A percentile compares a stretch with the other conserved stretches of the same genome.
These are phyloP conservation scores for Oxystoma pomonae DNA, from an alignment of 2,888 invertebrate species.

Conservation along the genomic window DNA sequence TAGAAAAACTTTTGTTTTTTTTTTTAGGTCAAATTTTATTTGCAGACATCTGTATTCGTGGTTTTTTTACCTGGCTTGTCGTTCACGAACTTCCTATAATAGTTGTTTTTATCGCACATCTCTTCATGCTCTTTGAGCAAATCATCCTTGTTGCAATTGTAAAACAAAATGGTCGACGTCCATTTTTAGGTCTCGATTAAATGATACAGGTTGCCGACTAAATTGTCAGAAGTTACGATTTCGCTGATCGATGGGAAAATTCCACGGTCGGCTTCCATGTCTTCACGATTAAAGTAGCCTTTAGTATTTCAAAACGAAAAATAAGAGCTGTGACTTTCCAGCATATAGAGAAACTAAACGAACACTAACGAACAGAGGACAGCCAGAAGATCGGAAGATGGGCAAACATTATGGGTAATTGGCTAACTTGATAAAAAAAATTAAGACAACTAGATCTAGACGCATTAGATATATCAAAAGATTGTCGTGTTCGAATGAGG, in stretches of 20 bases:
- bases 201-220: slow-evolving; percentile 49
- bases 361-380: too few species aligned
- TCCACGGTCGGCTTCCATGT: slow-evolving; percentile 61
- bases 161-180: slow-evolving; percentile 63
- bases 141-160: slow-evolving; percentile 57
- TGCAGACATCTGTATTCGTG: slow-evolving; percentile 31
- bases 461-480: too few species aligned
- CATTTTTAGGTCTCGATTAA: slow-evolving; percentile 61
- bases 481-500: too few species aligned
- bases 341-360: too few species aligned
- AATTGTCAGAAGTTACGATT: slow-evolving; percentile 44
- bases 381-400: too few species aligned
- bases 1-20: slow-evolving; percentile 39
- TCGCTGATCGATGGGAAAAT: slow-evolving; percentile 55
- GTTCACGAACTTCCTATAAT: slow-evolving; percentile 80
- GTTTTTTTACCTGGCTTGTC: slow-evolving; percentile 68
- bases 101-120: slow-evolving; percentile 66
- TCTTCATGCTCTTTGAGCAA: slow-evolving; percentile 48
- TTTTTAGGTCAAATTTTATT: too few species aligned
- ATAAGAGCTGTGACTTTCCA: too few species aligned
- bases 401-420: too few species aligned
- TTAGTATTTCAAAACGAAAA: too few species aligned
- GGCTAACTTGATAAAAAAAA: too few species aligned
- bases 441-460: too few species aligned
- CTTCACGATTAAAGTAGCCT: too few species aligned